Base-by-base conservation (phyloP, 2,113 vertebrate genomes). In the Acrocephalus kingi region DNA sequence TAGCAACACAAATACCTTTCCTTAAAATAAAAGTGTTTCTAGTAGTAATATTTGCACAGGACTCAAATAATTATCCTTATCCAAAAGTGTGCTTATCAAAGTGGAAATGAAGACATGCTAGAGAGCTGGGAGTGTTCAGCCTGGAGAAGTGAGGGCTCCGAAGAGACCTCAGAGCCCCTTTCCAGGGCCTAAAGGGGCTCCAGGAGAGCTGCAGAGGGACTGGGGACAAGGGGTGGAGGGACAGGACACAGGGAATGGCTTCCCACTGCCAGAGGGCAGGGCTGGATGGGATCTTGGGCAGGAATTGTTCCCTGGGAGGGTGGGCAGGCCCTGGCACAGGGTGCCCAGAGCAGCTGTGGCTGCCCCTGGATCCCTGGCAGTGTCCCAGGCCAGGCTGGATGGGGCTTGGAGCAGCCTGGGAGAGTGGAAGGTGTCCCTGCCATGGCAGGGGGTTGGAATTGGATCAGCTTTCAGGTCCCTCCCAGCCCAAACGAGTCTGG, bases 1-100 rank as follows among this genome's bases (percentile, higher is more conserved):
- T 75, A 91, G 81, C 87, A 89, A 93, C 69, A 82, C 33, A 74
- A 81, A 55, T 67, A 45, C 27, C 84, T 35, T 87, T n/a, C 43
- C 55, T 89, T 56, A 73, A 84, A 89, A 78, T 58, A 54, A 75
- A 79, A 74, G 56, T 23, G 35, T 23, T 91, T 68, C 71, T 58
- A 33, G 55, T 13, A 69, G 84, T 13, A 54, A 14, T 56, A 82
- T 52, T 9, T 87, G 78, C 80, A 67, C 31, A 89, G 58, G 27
- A 72, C 15, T 74, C 49, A 54, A 73, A 66, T 46, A 89, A 84
- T 54, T 25, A 82, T 37, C 75, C 33, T 59, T 52, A 75, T 22
- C 31, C 45, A 61, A 73, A 78, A 74, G 39, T 28, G 4, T 30
- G 25, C 74, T 94, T 81, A 80, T 28, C 43, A 10, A 77, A 80